Evolutionary conservation across 2,797 vertebrate genomes (phyloP).

Genomic region (Poeciliopsis gracilis): DNA sequence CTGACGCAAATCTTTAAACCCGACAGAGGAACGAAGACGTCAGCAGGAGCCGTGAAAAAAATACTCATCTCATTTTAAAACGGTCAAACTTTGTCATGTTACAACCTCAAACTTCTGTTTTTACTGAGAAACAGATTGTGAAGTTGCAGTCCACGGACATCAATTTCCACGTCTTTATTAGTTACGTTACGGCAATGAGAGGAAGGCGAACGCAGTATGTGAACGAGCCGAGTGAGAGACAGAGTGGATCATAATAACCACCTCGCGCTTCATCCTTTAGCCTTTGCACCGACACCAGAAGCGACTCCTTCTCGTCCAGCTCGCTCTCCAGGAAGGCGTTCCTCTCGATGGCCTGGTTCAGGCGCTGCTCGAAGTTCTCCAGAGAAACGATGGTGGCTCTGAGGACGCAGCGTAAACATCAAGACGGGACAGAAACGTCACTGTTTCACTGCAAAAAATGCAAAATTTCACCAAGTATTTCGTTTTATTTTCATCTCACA

Average conservation of each 20-base stretch:
- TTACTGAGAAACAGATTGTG: not conserved
- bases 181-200: not conserved
- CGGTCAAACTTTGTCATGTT: not conserved
- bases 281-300: slow-evolving; percentile 94
- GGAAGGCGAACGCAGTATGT: slow-evolving; percentile 1
- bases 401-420: slow-evolving; percentile 9
- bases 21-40: not conserved
- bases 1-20: slow-evolving; percentile 88
- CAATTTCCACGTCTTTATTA: not conserved
- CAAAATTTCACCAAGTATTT: too few species aligned
- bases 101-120: not conserved
- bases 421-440: not conserved
- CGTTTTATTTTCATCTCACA: too few species aligned
- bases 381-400: slow-evolving; percentile 96
- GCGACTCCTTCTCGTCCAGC: slow-evolving; percentile 96
- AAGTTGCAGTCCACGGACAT: not conserved
- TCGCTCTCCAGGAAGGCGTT: slow-evolving; percentile 98
- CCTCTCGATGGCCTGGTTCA: slow-evolving; percentile 98
- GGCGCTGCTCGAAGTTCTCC: slow-evolving; percentile 96
- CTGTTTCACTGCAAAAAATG: too few species aligned
- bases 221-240: slow-evolving; percentile 11
- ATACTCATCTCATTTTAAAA: not conserved
- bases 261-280: slow-evolving; percentile 98
- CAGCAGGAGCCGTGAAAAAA: not conserved
- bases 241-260: slow-evolving; percentile 50